phyloP scores from a whole-genome alignment of 2,113 vertebrate genomes.

The Sebastes fasciatus region DNA sequence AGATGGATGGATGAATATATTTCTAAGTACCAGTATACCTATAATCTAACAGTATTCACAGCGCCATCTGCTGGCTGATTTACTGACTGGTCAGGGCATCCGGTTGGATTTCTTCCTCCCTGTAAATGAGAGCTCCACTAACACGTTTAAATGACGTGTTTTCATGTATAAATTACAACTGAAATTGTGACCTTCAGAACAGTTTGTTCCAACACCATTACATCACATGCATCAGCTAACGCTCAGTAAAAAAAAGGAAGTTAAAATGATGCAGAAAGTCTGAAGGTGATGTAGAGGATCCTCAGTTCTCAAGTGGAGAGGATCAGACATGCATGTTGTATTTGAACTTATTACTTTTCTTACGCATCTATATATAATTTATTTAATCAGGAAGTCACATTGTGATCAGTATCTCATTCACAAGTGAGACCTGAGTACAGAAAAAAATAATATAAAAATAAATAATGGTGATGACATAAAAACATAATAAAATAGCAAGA shows the following conservation, averaged over 20 bases:
- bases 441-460: neutral
- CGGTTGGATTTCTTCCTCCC: neutral
- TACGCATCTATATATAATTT: neutral
- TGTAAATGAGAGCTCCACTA: neutral
- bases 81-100: neutral
- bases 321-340: neutral
- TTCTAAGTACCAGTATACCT: neutral
- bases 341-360: neutral
- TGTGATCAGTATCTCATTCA: neutral
- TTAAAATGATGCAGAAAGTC: neutral
- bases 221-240: neutral
- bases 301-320: neutral
- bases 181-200: neutral
- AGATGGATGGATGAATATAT: neutral
- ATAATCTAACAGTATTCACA: neutral
- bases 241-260: neutral
- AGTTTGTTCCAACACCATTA: neutral
- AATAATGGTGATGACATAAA: neutral
- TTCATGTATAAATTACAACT: neutral
- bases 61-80: slow-evolving; percentile 51
- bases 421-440: neutral
- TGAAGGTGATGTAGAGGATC: neutral
- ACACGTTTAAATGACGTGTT: neutral
- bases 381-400: neutral
- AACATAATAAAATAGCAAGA: neutral